Evolutionary conservation across 1,140 invertebrate species (phyloP).

Genomic region (Aphis craccivora): DNA sequence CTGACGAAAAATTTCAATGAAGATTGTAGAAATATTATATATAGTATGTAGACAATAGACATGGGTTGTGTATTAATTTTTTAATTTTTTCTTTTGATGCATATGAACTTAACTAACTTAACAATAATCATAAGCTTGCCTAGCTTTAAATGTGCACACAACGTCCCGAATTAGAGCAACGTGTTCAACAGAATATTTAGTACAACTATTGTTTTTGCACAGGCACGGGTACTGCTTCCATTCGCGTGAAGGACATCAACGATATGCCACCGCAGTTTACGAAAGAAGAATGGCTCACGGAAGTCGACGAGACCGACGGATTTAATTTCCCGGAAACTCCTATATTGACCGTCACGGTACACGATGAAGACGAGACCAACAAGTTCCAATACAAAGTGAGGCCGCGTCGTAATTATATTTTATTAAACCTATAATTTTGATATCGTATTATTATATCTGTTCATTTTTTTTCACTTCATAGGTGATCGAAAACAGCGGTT

Average conservation of each 20-base stretch:
- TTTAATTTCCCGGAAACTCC: constrained; percentile 92
- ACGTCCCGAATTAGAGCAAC: background rate
- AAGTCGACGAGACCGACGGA: constrained; percentile 96
- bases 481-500: constrained; percentile 91
- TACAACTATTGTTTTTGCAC: constrained; percentile 48
- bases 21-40: no score
- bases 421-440: background rate
- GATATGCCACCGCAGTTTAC: constrained; percentile 96
- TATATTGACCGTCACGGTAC: constrained; percentile 91
- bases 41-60: no score
- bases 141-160: background rate
- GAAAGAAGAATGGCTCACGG: constrained; percentile 94
- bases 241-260: constrained; percentile 93
- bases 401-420: background rate
- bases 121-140: no score
- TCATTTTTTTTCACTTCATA: constrained; percentile 60
- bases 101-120: no score
- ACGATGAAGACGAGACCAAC: constrained; percentile 95
- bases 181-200: background rate
- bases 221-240: constrained; percentile 89
- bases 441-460: background rate
- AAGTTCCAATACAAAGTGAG: constrained; percentile 92
- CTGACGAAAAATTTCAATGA: background rate
- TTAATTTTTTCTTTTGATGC: no score
- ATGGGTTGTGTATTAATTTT: no score